Percentiles rank a stretch among this genome's conserved stretches.
phyloP scores from a whole-genome alignment of 2,888 invertebrate species.

The Eupithecia dodoneata region DNA sequence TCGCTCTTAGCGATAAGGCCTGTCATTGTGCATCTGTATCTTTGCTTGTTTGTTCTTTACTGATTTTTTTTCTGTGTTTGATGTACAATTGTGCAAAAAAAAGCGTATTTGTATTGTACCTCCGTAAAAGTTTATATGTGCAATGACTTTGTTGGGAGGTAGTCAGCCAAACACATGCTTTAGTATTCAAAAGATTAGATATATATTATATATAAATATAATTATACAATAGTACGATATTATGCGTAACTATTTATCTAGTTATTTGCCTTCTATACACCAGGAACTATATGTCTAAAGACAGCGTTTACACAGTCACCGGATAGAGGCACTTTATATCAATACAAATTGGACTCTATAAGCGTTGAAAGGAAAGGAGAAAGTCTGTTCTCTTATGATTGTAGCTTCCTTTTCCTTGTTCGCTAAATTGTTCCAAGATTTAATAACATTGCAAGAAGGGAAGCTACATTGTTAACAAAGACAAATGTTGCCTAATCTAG shows the following conservation, averaged over 20 bases:
- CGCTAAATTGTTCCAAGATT: constrained; percentile 12
- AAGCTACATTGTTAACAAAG: not conserved
- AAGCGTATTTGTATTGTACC: no score
- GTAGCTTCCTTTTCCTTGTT: constrained; percentile 31
- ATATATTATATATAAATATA: no score
- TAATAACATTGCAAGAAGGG: constrained; percentile 4
- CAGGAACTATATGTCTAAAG: not conserved
- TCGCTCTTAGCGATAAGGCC: no score
- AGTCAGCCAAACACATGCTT: no score
- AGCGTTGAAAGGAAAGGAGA: constrained; percentile 18
- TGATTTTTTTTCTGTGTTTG: no score
- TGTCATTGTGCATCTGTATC: no score
- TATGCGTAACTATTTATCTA: not conserved
- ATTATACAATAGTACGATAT: no score
- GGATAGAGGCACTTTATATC: constrained; percentile 18
- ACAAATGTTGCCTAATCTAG: not conserved
- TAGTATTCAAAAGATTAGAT: no score
- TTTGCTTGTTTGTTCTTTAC: no score
- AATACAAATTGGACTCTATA: constrained; percentile 16
- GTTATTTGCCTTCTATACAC: not conserved
- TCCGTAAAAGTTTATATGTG: no score
- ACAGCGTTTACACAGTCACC: constrained; percentile 9
- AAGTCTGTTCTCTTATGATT: constrained; percentile 29
- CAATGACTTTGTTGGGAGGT: no score
- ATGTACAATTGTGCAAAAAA: no score